Evolutionary conservation across 2,888 invertebrate genomes (phyloP), one percentile per base, ranked within the genome.

Genomic region (Busseola fusca): DNA sequence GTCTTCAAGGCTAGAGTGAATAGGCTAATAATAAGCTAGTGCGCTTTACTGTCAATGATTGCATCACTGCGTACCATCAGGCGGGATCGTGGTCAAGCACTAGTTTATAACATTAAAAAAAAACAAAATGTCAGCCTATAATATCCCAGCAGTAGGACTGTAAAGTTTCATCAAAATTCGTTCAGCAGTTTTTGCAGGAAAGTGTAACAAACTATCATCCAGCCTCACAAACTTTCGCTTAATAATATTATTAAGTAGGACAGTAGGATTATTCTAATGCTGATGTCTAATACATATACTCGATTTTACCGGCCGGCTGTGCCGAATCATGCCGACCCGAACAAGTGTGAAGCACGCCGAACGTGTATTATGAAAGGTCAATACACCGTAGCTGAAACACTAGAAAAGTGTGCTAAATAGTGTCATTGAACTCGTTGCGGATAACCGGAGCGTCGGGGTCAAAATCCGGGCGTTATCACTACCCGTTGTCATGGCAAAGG

Each of bases 351-450:
- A 57, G 1, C 30, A 18, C n/a, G 18, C 63, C 30, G 18, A 63
- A 56, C 30, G 57, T 57, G 30, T 30, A 34, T 65, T 70, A 71
- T 52, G 10, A 67, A 69, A 83, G 83, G 78, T 83, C 78, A 85
- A 63, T 62, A 68, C 6, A 62, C 85, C 74, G 50, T 40, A 30
- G 74, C 75, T 74, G 75, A 74, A 74, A 63, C 40, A 48, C 30
- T 75, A 76, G 69, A 83, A 80, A 84, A 81, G 57, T 84, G 81
- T 85, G 83, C 64, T 83, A 85, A 76, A 81, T 63, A 10, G 52
- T 73, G 85, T 78, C 78, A 66, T 69, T 83, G 83, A 83, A 78
- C 83, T 16, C 56, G 37, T 25, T 45, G 40, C 63, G 73, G 64
- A 59, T 74, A 71, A 75, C 67, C 81, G 69, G 78, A 72, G 48